Evolutionary conservation across 2,888 invertebrate genomes (phyloP), one percentile per base, ranked within the genome.

Genomic region (Loripinus fragilis): DNA sequence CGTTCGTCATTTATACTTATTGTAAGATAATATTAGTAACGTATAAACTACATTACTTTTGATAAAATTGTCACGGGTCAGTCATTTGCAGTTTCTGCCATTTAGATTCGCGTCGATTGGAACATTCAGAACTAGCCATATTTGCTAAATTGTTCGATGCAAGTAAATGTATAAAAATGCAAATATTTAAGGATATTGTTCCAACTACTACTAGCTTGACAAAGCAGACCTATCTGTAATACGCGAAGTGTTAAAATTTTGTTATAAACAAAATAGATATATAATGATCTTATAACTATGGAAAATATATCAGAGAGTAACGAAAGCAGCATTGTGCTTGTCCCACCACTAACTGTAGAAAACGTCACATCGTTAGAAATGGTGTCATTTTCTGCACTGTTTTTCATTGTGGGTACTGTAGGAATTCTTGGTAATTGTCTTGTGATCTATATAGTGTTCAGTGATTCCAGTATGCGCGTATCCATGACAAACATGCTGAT

Each of bases 331-430:
- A 33, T 60, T 8, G 33, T 60, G 15, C 15, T 60, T 17, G 20
- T 33, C 15, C 60, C 60, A 8, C 41, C 50, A 5, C 25, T 20
- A 17, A 23, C 41, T 10, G 70, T 81, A n/a, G 82, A 78, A 28
- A 83, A 84, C 42, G 85, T 95, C 7, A 83, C 94, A 25, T 94
- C 94, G 0, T 94, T 92, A 23, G 92, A 93, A 86, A 85, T 94
- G 55, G 81, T 83, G 15, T 74, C 82, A 20, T 87, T 93, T 20
- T 90, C 92, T 0, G 41, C 86, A 8, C 79, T 93, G 7, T 93
- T 93, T 80, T 91, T 91, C 69, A 64, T 90, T 17, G 87, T 93
- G 50, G 93, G 92, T 5, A 67, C 90, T 0, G 86, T 93, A 10
- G 94, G 94, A 0, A 85, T 93, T n/a, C 78, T 89, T 0, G 94